These are phyloP conservation scores for Eumaeus atala DNA, from an alignment of 1,140 invertebrate genomes.

Conservation along the genomic window DNA sequence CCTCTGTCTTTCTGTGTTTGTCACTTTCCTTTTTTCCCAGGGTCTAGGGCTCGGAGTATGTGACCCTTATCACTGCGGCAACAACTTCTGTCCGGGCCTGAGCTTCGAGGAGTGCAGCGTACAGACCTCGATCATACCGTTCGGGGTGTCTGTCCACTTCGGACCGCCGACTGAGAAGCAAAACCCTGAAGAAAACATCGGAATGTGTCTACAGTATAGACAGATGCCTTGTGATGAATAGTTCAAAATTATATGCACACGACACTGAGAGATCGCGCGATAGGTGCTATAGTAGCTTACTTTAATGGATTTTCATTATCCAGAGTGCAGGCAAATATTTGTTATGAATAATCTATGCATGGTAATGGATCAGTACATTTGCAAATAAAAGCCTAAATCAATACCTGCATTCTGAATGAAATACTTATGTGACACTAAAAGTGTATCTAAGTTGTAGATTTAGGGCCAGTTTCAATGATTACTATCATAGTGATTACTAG, in stretches of 20 bases:
- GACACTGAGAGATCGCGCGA: neutral
- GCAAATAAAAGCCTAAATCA: too few species aligned
- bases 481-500: too few species aligned
- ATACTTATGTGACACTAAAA: too few species aligned
- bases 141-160: slow-evolving; percentile 85
- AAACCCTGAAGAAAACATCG: slow-evolving; percentile 86
- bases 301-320: too few species aligned
- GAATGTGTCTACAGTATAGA: slow-evolving; percentile 83
- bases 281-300: too few species aligned
- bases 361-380: too few species aligned
- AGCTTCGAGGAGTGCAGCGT: slow-evolving; percentile 75
- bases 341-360: too few species aligned
- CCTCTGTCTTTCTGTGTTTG: too few species aligned
- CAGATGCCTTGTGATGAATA: slow-evolving; percentile 78
- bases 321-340: too few species aligned
- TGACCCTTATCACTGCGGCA: slow-evolving; percentile 84
- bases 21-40: neutral
- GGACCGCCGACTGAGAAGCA: slow-evolving; percentile 78
- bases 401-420: too few species aligned
- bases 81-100: slow-evolving; percentile 76
- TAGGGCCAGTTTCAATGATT: too few species aligned
- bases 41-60: slow-evolving; percentile 70
- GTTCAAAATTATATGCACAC: neutral
- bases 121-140: slow-evolving; percentile 84
- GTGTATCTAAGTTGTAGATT: too few species aligned